A percentile compares a stretch with the other conserved stretches of the same genome.
Evolutionary conservation across 1,140 invertebrate species (phyloP).

Genomic region (Euglossa dilemma): DNA sequence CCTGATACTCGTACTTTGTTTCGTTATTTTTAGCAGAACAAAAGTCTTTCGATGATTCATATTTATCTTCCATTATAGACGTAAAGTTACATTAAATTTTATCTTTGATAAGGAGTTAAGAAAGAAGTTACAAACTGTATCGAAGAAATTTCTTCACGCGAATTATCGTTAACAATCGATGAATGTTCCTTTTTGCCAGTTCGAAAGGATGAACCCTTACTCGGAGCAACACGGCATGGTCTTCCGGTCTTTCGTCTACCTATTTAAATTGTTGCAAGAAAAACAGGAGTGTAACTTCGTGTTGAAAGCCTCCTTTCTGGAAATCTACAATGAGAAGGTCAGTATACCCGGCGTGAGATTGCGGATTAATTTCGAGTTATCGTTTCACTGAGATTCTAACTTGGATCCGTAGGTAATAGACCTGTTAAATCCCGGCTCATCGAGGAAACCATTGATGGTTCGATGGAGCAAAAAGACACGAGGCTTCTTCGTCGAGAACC

Average conservation of each 20-base stretch:
- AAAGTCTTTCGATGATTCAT: background rate
- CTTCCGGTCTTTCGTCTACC: slow-evolving; percentile 94
- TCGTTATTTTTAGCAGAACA: background rate
- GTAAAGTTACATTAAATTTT: too few species aligned
- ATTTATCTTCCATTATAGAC: too few species aligned
- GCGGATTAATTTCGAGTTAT: too few species aligned
- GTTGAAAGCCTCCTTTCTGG: slow-evolving; percentile 95
- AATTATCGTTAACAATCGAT: background rate
- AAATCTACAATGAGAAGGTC: slow-evolving; percentile 98
- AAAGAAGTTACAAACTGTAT: too few species aligned
- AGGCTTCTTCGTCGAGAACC: slow-evolving; percentile 97
- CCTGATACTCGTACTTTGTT: background rate
- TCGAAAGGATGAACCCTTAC: slow-evolving; percentile 86
- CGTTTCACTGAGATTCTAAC: background rate
- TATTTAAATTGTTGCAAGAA: slow-evolving; percentile 92
- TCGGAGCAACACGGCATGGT: slow-evolving; percentile 91
- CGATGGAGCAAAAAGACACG: slow-evolving; percentile 95
- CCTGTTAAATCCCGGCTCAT: slow-evolving; percentile 93
- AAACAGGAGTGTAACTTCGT: slow-evolving; percentile 91
- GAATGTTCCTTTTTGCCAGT: slow-evolving; percentile 80
- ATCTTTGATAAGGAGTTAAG: too few species aligned
- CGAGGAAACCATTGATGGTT: slow-evolving; percentile 91
- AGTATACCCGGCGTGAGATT: slow-evolving; percentile 26
- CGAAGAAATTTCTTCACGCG: too few species aligned
- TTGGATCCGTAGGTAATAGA: slow-evolving; percentile 90